Conservation (phyloP, 37 sponge, comb jelly and placozoan genomes). For the Chondrosia reniformis region DNA sequence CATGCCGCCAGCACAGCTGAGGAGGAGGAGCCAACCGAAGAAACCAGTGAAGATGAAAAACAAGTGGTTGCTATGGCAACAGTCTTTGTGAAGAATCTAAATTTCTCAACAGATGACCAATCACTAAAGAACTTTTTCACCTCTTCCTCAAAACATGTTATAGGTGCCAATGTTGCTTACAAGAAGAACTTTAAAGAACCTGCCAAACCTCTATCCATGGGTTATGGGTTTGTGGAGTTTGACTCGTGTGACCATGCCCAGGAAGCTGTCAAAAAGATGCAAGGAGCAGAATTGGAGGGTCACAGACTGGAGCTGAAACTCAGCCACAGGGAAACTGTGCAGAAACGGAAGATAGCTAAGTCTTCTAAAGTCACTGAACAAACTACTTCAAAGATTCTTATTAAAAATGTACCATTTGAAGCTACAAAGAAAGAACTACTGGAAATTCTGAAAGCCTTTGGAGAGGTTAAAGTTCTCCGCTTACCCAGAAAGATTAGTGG, state of each 20-base stretch:
- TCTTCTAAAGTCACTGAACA: constrained; percentile 22
- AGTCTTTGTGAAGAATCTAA: constrained; percentile 93
- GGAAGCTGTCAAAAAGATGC: constrained; percentile 78
- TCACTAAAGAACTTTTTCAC: constrained; percentile 52
- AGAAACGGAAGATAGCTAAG: constrained; percentile 10
- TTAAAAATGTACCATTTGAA: constrained; percentile 95
- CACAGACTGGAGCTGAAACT: constrained; percentile 89
- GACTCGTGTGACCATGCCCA: constrained; percentile 34
- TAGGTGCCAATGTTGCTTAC: constrained; percentile 18
- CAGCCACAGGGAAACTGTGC: constrained; percentile 29
- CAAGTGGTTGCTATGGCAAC: constrained; percentile 35
- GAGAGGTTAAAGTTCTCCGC: constrained; percentile 82
- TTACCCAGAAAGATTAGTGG: constrained; percentile 81
- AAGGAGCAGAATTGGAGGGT: constrained; percentile 66
- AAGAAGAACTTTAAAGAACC: constrained; percentile 68
- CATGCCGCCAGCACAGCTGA: neutral
- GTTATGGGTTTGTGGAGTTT: constrained; percentile 95
- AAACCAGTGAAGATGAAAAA: neutral
- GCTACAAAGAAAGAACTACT: constrained; percentile 76
- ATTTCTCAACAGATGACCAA: constrained; percentile 82
- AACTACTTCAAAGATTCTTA: constrained; percentile 68
- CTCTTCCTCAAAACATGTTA: constrained; percentile 20
- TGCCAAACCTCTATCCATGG: constrained; percentile 75
- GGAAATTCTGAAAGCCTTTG: constrained; percentile 84
- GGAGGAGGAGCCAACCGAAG: constrained; percentile 17